Conservation (phyloP, 1,140 invertebrate species). For the Orius laevigatus region DNA sequence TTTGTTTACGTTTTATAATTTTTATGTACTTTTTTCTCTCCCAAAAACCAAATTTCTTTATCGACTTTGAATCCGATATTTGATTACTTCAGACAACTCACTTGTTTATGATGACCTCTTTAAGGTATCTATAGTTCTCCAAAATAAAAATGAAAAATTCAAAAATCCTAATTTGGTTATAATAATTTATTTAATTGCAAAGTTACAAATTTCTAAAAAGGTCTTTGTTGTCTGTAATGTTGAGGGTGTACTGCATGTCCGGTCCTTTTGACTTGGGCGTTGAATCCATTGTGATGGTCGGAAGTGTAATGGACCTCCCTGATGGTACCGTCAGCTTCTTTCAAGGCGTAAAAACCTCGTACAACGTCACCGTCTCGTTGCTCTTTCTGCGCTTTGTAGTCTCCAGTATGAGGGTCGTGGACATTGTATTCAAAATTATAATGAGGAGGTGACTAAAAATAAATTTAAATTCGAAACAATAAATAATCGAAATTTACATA, state of each 20-base stretch:
- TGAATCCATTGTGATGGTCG: constrained; percentile 18
- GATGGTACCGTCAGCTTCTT: constrained; percentile 27
- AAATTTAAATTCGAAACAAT: not conserved
- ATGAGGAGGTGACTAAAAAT: constrained; percentile 22
- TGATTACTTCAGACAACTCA: too few relatives aligned
- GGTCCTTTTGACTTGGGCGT: constrained; percentile 6
- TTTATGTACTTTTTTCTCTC: too few relatives aligned
- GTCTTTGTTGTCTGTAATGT: not conserved
- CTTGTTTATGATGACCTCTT: too few relatives aligned
- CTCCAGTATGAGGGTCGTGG: constrained; percentile 34
- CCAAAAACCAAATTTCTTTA: too few relatives aligned
- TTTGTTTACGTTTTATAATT: too few relatives aligned
- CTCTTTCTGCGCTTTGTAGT: constrained; percentile 34
- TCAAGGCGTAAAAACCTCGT: constrained; percentile 32
- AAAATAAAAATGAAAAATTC: too few relatives aligned
- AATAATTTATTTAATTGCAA: too few relatives aligned
- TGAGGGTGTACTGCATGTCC: constrained; percentile 1
- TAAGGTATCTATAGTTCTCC: too few relatives aligned
- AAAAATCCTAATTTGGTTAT: too few relatives aligned
- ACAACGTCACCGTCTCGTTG: constrained; percentile 31
- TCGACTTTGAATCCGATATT: too few relatives aligned
- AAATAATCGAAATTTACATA: not conserved
- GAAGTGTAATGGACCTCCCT: constrained; percentile 17
- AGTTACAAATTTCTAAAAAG: not conserved
- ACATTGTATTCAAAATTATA: constrained; percentile 40